Evolutionary conservation across 2,888 invertebrate genomes (phyloP).

Genomic region (Hedychridium roseum): DNA sequence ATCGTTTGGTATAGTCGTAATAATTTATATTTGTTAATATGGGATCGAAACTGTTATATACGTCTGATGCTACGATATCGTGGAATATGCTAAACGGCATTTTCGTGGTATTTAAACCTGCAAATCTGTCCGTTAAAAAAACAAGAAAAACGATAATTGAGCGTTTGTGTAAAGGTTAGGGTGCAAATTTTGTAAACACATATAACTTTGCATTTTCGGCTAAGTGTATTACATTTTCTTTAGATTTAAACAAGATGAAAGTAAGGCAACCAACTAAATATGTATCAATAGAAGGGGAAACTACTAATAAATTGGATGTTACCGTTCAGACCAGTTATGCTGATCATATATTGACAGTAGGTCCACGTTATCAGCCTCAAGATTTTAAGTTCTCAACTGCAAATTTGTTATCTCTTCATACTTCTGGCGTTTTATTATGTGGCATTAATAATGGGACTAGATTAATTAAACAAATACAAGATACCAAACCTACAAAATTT

Average conservation of each 20-base stretch:
- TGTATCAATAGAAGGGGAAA: constrained; percentile 72
- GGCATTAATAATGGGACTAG: constrained; percentile 76
- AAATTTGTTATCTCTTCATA: constrained; percentile 70
- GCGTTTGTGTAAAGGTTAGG: constrained; percentile 77
- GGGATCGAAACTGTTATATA: too few relatives aligned
- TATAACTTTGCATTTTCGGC: not conserved
- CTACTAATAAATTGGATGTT: constrained; percentile 69
- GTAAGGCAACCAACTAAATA: constrained; percentile 69
- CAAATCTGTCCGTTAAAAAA: constrained; percentile 67
- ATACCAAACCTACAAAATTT: constrained; percentile 72
- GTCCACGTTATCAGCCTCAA: constrained; percentile 75
- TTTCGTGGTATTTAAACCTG: constrained; percentile 82
- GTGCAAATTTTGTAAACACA: constrained; percentile 12
- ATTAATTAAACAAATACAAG: constrained; percentile 67
- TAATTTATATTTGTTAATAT: too few relatives aligned
- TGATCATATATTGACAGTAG: constrained; percentile 78
- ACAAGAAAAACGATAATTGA: constrained; percentile 69
- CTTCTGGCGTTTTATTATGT: constrained; percentile 80
- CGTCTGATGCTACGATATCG: constrained; percentile 67
- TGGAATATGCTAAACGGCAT: constrained; percentile 78
- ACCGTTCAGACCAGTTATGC: constrained; percentile 73
- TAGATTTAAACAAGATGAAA: constrained; percentile 78
- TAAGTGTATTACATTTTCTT: constrained; percentile 19
- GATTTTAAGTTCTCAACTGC: constrained; percentile 74
- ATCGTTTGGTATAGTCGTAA: too few relatives aligned